phyloP scores from a whole-genome alignment of 1,140 invertebrate genomes.

The Aplysia californica region DNA sequence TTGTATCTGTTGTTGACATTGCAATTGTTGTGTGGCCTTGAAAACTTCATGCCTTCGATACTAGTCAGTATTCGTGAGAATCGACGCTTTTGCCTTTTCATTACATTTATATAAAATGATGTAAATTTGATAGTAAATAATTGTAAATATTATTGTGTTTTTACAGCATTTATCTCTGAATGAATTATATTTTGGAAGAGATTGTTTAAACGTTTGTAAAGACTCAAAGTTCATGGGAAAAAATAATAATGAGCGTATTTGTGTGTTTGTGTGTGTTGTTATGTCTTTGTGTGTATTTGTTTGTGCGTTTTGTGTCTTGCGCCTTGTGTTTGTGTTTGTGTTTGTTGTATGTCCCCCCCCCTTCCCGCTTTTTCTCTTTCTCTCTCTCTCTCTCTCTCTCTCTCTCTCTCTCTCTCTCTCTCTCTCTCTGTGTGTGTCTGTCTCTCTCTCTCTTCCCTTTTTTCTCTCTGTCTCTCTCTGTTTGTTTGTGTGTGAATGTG shows the following conservation, averaged over 20 bases:
- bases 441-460: constrained; percentile 9
- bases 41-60: no score
- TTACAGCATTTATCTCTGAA: neutral
- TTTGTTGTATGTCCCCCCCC: neutral
- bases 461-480: no score
- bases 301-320: constrained; percentile 1
- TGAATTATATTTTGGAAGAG: neutral
- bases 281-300: neutral
- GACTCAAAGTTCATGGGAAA: neutral
- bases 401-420: constrained; percentile 23
- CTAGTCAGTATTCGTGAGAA: no score
- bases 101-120: no score
- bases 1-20: no score
- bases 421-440: constrained; percentile 13
- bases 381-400: constrained; percentile 22
- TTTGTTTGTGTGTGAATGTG: no score
- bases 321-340: neutral
- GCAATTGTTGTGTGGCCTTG: no score
- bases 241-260: neutral
- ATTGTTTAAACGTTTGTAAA: neutral
- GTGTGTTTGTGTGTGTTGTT: neutral
- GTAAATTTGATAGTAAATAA: no score
- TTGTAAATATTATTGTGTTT: no score
- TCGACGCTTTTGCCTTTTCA: no score
- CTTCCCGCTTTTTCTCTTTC: neutral